Evolutionary conservation across 1,140 invertebrate genomes (phyloP).

Genomic region (Drosophila kanapiae): DNA sequence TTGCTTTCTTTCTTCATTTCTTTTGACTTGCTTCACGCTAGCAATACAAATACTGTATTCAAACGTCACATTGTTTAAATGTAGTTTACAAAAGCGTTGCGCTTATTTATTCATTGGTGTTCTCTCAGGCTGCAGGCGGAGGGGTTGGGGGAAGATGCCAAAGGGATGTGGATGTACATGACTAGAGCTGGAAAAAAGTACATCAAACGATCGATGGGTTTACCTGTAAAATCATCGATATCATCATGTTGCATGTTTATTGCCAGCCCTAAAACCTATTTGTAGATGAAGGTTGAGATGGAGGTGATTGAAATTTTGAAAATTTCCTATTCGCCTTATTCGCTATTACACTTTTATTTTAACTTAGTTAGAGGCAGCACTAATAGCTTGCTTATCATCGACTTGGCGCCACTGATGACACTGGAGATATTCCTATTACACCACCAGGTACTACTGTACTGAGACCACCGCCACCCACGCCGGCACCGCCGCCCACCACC

Average conservation of each 20-base stretch:
- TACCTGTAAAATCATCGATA: slow-evolving; percentile 7
- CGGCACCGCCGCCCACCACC: slow-evolving; percentile 47
- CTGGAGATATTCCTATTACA: slow-evolving; percentile 68
- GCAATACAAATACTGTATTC: slow-evolving; percentile 38
- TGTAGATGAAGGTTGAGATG: not conserved
- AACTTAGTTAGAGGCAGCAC: slow-evolving; percentile 9
- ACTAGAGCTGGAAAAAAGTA: not conserved
- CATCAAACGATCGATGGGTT: slow-evolving; percentile 1
- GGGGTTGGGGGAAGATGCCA: slow-evolving; percentile 8
- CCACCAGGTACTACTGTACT: slow-evolving; percentile 53
- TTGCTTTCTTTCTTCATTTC: slow-evolving; percentile 20
- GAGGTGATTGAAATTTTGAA: slow-evolving; percentile 51
- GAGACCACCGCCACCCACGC: slow-evolving; percentile 32
- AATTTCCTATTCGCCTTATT: slow-evolving; percentile 52
- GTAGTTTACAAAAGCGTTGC: slow-evolving; percentile 73
- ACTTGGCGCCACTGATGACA: slow-evolving; percentile 67
- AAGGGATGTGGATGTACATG: slow-evolving; percentile 10
- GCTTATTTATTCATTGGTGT: slow-evolving; percentile 58
- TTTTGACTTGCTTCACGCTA: slow-evolving; percentile 26
- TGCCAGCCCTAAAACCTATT: not conserved
- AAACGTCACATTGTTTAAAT: slow-evolving; percentile 18
- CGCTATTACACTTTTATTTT: slow-evolving; percentile 33
- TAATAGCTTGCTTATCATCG: slow-evolving; percentile 70
- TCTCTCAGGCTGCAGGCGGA: slow-evolving; percentile 47
- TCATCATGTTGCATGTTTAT: too few species aligned